A percentile compares a stretch with the other conserved stretches of the same genome.
Evolutionary conservation across 2,797 vertebrate species (phyloP).

Genomic region (Nannoperca obscura): DNA sequence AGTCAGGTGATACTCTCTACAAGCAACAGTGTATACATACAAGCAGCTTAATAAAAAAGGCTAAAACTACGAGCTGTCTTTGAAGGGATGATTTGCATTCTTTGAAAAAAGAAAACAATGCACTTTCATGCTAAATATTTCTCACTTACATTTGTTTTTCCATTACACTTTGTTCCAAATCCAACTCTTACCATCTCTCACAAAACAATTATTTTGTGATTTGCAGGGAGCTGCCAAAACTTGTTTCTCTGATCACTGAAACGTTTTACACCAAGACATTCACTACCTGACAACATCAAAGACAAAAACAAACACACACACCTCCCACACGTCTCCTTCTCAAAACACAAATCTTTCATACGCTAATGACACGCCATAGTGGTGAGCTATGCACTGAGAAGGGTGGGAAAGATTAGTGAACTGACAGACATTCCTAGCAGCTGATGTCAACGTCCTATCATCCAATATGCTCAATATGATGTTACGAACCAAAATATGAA

Average conservation of each 20-base stretch:
- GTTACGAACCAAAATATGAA: conserved; percentile 76
- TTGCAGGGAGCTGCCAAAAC: conserved; percentile 50
- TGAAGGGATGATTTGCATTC: background rate
- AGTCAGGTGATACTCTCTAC: background rate
- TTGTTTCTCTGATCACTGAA: conserved; percentile 60
- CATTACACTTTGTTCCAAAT: conserved; percentile 16
- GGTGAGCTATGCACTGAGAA: conserved; percentile 58
- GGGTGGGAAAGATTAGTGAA: conserved; percentile 79
- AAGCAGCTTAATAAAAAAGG: background rate
- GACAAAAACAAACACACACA: conserved; percentile 57
- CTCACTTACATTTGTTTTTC: conserved; percentile 6
- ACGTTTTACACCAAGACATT: conserved; percentile 66
- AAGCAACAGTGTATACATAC: background rate
- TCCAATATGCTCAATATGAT: conserved; percentile 74
- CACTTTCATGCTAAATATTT: conserved; percentile 15
- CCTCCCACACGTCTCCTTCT: conserved; percentile 67
- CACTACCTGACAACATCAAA: conserved; percentile 80
- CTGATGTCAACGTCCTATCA: conserved; percentile 79
- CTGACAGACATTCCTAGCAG: conserved; percentile 81
- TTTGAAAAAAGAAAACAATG: conserved; percentile 16
- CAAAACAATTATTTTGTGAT: conserved; percentile 59
- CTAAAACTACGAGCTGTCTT: background rate
- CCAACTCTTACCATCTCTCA: conserved; percentile 13
- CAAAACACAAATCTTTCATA: conserved; percentile 79
- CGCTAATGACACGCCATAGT: conserved; percentile 74